Conservation (phyloP, 2,113 vertebrate species). For the Toxostoma redivivum region DNA sequence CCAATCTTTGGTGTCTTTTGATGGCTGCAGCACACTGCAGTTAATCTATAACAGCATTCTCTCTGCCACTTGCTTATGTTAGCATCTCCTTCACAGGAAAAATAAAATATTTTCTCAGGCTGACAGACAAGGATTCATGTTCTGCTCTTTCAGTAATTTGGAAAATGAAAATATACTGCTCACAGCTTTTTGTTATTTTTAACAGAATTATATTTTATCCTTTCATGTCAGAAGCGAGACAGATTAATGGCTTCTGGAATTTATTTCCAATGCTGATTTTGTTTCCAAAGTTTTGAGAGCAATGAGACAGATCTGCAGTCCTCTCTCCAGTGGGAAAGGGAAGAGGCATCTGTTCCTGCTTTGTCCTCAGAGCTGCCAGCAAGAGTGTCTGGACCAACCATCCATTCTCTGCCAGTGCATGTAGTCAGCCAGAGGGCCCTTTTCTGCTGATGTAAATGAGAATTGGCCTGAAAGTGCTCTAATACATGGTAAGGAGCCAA, state of each 20-base stretch:
- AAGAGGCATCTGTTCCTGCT: constrained; percentile 47
- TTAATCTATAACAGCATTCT: not conserved
- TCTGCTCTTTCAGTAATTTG: constrained; percentile 60
- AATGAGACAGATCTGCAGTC: not conserved
- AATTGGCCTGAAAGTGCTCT: constrained; percentile 11
- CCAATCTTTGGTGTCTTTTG: not conserved
- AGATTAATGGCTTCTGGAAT: constrained; percentile 63
- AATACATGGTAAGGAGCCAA: not conserved
- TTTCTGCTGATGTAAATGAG: constrained; percentile 25
- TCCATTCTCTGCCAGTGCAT: not conserved
- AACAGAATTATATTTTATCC: constrained; percentile 55
- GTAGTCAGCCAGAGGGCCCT: constrained; percentile 34
- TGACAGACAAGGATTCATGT: constrained; percentile 58
- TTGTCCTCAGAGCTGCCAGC: constrained; percentile 22
- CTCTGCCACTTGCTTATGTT: constrained; percentile 2
- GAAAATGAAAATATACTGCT: constrained; percentile 60
- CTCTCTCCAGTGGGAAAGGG: not conserved
- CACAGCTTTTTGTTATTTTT: constrained; percentile 10
- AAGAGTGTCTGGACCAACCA: constrained; percentile 7
- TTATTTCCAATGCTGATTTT: constrained; percentile 53
- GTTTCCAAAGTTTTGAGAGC: constrained; percentile 42
- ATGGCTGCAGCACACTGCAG: not conserved
- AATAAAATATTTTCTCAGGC: constrained; percentile 52
- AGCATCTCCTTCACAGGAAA: not conserved
- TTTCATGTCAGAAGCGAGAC: constrained; percentile 45